Percentiles rank a stretch among this genome's conserved stretches.
These are phyloP conservation scores for Mamestra configurata DNA, from an alignment of 1,140 invertebrate species.

Conservation along the genomic window DNA sequence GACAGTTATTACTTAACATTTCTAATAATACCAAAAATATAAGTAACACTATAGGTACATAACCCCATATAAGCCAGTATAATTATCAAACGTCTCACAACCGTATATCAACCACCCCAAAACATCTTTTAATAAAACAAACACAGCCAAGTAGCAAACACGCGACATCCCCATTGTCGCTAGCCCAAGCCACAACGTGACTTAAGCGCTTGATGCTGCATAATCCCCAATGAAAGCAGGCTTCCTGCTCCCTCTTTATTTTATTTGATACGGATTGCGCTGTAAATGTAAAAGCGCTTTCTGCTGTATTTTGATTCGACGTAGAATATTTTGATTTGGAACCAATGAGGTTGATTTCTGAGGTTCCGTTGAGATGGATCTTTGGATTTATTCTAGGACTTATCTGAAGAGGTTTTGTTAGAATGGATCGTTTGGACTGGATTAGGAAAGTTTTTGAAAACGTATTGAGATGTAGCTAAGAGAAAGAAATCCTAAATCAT, in stretches of 20 bases:
- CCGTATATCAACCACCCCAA: neutral
- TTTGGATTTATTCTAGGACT: neutral
- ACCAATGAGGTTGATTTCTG: neutral
- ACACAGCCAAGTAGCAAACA: slow-evolving; percentile 25
- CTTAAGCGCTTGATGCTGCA: slow-evolving; percentile 37
- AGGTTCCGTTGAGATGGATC: neutral
- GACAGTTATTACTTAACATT: too few relatives aligned
- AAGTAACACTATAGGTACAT: neutral
- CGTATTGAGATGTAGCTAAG: too few relatives aligned
- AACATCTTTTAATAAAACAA: slow-evolving; percentile 34
- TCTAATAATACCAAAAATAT: neutral
- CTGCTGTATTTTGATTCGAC: neutral
- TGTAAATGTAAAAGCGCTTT: slow-evolving; percentile 13
- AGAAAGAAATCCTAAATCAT: too few relatives aligned
- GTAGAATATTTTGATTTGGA: neutral
- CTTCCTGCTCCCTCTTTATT: slow-evolving; percentile 41
- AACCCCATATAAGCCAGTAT: neutral
- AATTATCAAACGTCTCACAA: neutral
- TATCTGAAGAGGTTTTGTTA: neutral
- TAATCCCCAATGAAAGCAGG: slow-evolving; percentile 44
- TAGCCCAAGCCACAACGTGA: slow-evolving; percentile 18
- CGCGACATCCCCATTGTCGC: slow-evolving; percentile 18
- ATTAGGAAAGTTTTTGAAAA: neutral
- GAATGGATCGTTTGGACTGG: neutral
- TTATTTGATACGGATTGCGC: slow-evolving; percentile 33